Evolutionary conservation across 2,888 invertebrate genomes (phyloP), one percentile per base, ranked within the genome.

Genomic region (Troides helena): DNA sequence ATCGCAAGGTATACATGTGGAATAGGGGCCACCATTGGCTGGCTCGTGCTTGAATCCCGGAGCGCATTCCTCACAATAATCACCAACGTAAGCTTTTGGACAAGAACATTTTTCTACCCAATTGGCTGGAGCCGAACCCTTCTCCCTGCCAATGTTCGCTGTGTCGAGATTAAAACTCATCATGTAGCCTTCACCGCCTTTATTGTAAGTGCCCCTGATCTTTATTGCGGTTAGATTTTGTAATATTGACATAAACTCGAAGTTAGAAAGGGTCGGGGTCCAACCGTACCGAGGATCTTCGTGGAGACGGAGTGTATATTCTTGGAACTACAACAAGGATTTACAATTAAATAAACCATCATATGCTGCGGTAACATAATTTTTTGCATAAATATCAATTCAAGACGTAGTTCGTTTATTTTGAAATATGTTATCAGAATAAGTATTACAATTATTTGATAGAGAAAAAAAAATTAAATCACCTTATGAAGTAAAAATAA

Each of bases 101-200:
- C 99, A 99, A 1, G 96, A 95, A 82, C 99, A 99, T 80, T 96
- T 96, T 85, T 99, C 99, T 36, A 99, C 96, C 99, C 99, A 99
- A 61, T 95, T 95, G 0, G 98, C 99, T 0, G 96, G 94, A 7
- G 94, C 94, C 0, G 90, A 87, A 0, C 92, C 92, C 63, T 89
- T 90, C 46, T 96, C 96, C 0, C 96, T 95, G 0, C 97, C 96
- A 30, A 96, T 94, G 71, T 96, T 95, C 0, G 99, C 99, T 0
- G 98, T 97, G 79, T 98, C 97, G 69, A 99, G 86, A 72, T 95
- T 95, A 59, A 99, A 96, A 80, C 98, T 96, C 83, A 98, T 98
- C 75, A 99, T 87, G 81, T 96, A 98, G 0, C 99, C 99, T 76
- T 96, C 93, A 81, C 98, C 98, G 77, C 95, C 95, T 73, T 87